Percentiles rank a stretch among this genome's conserved stretches.
phyloP scores from a whole-genome alignment of 2,113 vertebrate genomes.

The Epinephelus cyanopodus region DNA sequence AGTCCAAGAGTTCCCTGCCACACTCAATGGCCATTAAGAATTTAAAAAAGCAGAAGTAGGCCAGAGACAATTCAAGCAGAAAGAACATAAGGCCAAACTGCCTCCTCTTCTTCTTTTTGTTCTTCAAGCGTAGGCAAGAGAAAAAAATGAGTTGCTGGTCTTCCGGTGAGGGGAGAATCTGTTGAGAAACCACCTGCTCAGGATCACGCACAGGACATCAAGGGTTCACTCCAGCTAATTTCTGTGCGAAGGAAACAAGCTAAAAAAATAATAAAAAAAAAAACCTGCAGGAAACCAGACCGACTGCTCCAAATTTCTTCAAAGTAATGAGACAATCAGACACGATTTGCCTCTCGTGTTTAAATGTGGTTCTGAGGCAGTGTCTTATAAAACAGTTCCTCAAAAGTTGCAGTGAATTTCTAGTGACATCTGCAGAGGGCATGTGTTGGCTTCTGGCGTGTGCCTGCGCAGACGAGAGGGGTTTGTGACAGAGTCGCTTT shows the following conservation, averaged over 20 bases:
- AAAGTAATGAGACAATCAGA: neutral
- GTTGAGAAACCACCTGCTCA: neutral
- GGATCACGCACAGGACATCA: neutral
- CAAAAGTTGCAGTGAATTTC: conserved; percentile 50
- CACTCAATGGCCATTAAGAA: conserved; percentile 67
- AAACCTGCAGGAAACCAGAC: neutral
- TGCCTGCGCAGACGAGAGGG: neutral
- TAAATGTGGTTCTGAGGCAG: neutral
- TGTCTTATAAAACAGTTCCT: conserved; percentile 36
- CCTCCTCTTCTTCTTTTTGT: conserved; percentile 27
- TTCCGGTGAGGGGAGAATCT: neutral
- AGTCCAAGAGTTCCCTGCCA: conserved; percentile 45
- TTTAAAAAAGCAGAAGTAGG: conserved; percentile 71
- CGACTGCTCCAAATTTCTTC: neutral
- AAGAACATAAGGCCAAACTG: conserved; percentile 43
- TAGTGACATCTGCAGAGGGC: conserved; percentile 50
- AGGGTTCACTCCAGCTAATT: conserved; percentile 8
- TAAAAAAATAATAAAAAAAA: neutral
- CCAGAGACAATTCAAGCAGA: conserved; percentile 53
- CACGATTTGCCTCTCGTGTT: neutral
- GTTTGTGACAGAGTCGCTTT: conserved; percentile 28
- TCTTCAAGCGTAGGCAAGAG: conserved; percentile 9
- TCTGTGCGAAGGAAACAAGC: neutral
- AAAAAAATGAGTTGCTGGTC: conserved; percentile 4
- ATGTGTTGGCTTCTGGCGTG: conserved; percentile 36